A percentile compares a stretch with the other conserved stretches of the same genome.
These are phyloP conservation scores for Megaleporinus macrocephalus DNA, from an alignment of 2,113 vertebrate species.

Conservation along the genomic window DNA sequence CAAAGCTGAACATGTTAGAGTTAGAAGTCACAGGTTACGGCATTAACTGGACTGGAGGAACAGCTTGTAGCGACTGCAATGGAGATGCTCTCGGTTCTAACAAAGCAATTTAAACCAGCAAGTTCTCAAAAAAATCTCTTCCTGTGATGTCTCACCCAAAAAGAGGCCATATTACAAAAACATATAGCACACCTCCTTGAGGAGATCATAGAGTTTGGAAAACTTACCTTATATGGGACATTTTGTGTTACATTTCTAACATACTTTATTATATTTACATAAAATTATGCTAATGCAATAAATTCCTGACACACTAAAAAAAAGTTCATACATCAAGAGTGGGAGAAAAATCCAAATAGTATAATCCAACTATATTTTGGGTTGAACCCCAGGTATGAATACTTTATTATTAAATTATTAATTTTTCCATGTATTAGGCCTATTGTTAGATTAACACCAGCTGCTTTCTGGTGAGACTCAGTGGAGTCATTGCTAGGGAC, in stretches of 20 bases:
- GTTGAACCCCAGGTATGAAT: neutral
- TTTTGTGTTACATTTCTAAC: neutral
- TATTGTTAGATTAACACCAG: neutral
- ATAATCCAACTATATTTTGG: neutral
- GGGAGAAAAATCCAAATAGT: neutral
- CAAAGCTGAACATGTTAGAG: conserved; percentile 26
- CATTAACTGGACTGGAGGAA: conserved; percentile 10
- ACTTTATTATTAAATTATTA: neutral
- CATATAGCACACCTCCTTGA: no score
- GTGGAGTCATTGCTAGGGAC: no score
- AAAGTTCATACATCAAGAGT: neutral
- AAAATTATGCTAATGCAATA: no score
- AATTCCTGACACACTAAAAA: neutral
- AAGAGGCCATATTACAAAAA: neutral
- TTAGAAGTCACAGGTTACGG: conserved; percentile 16
- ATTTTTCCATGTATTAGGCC: neutral
- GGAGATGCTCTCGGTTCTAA: conserved; percentile 46
- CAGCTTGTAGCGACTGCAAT: conserved; percentile 37
- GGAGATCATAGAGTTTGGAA: neutral
- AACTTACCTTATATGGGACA: neutral
- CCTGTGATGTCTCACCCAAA: neutral
- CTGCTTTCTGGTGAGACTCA: no score
- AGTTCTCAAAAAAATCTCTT: neutral
- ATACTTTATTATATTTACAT: neutral
- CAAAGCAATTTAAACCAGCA: conserved; percentile 11